Evolutionary conservation across 2,888 invertebrate species (phyloP).

Genomic region (Orthosia gothica): DNA sequence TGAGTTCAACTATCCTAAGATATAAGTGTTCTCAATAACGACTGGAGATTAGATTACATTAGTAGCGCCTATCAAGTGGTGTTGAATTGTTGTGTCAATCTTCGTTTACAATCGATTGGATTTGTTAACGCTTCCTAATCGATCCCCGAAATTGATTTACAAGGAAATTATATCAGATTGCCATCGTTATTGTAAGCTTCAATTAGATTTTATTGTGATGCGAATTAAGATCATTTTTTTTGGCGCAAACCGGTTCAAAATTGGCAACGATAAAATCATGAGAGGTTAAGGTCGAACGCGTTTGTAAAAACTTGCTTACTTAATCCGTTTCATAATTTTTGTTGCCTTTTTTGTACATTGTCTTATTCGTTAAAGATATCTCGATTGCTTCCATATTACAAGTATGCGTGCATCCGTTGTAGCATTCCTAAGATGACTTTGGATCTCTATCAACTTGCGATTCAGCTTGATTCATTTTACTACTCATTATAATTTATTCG

Average conservation of each 20-base stretch:
- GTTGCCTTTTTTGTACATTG: slow-evolving; percentile 29
- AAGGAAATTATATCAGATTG: slow-evolving; percentile 36
- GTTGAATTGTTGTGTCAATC: slow-evolving; percentile 60
- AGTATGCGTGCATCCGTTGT: slow-evolving; percentile 47
- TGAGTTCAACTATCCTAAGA: slow-evolving; percentile 60
- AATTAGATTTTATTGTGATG: slow-evolving; percentile 22
- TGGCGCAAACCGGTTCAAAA: slow-evolving; percentile 25
- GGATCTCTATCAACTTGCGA: slow-evolving; percentile 37
- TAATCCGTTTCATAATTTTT: slow-evolving; percentile 28
- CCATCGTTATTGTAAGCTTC: slow-evolving; percentile 15
- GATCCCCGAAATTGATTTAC: slow-evolving; percentile 51
- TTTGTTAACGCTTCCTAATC: slow-evolving; percentile 58
- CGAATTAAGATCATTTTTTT: slow-evolving; percentile 21
- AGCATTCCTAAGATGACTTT: slow-evolving; percentile 54
- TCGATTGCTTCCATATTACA: slow-evolving; percentile 28
- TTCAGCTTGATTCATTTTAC: slow-evolving; percentile 35
- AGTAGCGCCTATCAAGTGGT: slow-evolving; percentile 46
- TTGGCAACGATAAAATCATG: slow-evolving; percentile 27
- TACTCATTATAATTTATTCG: slow-evolving; percentile 21
- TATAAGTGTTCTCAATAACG: slow-evolving; percentile 62
- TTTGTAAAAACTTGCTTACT: slow-evolving; percentile 30
- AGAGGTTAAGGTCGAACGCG: slow-evolving; percentile 48
- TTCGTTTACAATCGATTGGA: slow-evolving; percentile 57
- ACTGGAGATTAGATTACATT: slow-evolving; percentile 63
- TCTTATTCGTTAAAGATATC: slow-evolving; percentile 38